These are phyloP conservation scores for Apogon talboti DNA, from an alignment of 2,797 vertebrate species.

Conservation along the genomic window DNA sequence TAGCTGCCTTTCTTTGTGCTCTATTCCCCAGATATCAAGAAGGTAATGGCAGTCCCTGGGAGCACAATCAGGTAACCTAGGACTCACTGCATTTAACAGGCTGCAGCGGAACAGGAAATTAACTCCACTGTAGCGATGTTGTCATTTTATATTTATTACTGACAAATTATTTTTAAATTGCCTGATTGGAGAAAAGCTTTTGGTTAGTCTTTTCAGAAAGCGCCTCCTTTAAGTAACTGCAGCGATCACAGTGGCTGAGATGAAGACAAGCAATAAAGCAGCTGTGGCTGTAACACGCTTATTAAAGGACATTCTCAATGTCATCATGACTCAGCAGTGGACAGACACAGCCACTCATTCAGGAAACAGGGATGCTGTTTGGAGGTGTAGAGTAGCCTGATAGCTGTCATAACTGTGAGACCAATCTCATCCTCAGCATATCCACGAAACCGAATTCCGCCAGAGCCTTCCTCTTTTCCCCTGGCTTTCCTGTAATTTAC, in stretches of 20 bases:
- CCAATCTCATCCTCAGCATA: slow-evolving; percentile 60
- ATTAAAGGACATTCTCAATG: slow-evolving; percentile 76
- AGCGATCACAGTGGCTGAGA: slow-evolving; percentile 28
- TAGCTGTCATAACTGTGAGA: slow-evolving; percentile 56
- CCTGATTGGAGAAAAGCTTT: slow-evolving; percentile 39
- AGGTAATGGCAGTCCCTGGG: slow-evolving; percentile 38
- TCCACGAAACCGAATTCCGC: slow-evolving; percentile 40
- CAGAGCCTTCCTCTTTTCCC: slow-evolving; percentile 30
- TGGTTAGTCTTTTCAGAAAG: slow-evolving; percentile 38
- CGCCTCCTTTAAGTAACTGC: slow-evolving; percentile 23
- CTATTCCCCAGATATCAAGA: slow-evolving; percentile 39
- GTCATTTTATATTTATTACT: slow-evolving; percentile 54
- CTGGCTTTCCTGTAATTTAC: slow-evolving; percentile 47
- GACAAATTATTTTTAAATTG: slow-evolving; percentile 62
- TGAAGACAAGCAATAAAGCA: slow-evolving; percentile 59
- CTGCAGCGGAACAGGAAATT: slow-evolving; percentile 33
- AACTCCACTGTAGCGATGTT: slow-evolving; percentile 41
- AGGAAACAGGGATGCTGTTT: slow-evolving; percentile 50
- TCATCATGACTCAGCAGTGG: slow-evolving; percentile 74
- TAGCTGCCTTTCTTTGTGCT: slow-evolving; percentile 42
- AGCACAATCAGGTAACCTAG: slow-evolving; percentile 31
- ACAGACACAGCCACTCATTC: slow-evolving; percentile 52
- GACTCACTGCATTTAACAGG: slow-evolving; percentile 39
- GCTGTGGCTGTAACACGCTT: slow-evolving; percentile 51
- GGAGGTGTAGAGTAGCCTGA: slow-evolving; percentile 61